Percentiles rank a stretch among this genome's conserved stretches.
phyloP scores from a whole-genome alignment of 1,140 invertebrate genomes.

The Hycleus cichorii region DNA sequence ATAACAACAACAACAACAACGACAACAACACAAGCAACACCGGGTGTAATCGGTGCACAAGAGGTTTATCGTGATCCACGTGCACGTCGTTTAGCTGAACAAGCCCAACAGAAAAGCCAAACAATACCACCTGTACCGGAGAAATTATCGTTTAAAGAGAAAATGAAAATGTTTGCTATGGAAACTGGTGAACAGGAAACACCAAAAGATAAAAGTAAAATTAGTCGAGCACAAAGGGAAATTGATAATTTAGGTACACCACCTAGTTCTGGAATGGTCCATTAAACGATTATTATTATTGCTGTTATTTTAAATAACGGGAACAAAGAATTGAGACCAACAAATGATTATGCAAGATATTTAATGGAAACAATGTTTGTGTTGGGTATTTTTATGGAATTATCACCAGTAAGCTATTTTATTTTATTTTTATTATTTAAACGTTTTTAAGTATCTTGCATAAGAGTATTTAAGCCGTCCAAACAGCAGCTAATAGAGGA shows the following conservation, averaged over 20 bases:
- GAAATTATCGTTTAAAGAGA: conserved; percentile 88
- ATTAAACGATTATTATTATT: conserved; percentile 20
- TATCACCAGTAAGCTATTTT: no score
- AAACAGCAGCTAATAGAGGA: conserved; percentile 10
- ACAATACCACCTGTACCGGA: conserved; percentile 68
- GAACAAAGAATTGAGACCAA: no score
- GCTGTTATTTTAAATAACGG: no score
- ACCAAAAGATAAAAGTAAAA: conserved; percentile 87
- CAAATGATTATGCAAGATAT: not conserved
- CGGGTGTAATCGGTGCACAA: conserved; percentile 89
- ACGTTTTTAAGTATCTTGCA: no score
- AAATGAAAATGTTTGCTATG: conserved; percentile 96
- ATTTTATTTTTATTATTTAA: no score
- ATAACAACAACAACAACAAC: no score
- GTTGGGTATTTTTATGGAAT: not conserved
- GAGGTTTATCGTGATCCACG: conserved; percentile 90
- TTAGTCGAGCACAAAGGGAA: conserved; percentile 84
- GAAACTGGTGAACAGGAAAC: conserved; percentile 82
- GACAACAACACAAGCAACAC: conserved; percentile 67
- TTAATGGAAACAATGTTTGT: not conserved
- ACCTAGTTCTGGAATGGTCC: conserved; percentile 40
- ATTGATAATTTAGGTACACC: conserved; percentile 64
- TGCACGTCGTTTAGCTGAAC: conserved; percentile 69
- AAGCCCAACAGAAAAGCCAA: conserved; percentile 61
- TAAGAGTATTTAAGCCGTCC: conserved; percentile 1